Base-by-base conservation (phyloP, 2,888 invertebrate species). In the Drosophila aldrichi region DNA sequence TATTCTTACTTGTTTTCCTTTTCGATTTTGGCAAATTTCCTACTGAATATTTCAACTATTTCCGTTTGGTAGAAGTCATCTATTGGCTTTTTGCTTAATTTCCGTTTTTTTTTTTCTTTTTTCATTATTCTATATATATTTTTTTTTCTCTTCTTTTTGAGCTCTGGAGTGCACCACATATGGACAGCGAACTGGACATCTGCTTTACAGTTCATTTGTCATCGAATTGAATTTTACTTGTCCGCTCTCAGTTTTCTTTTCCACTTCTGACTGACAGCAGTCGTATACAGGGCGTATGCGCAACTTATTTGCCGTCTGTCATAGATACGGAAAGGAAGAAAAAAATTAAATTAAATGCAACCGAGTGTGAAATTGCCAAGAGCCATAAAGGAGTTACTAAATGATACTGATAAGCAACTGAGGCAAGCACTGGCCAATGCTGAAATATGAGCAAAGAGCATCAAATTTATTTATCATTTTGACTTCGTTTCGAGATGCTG, bases 151-250 rank as follows among this genome's bases (percentile, higher is more conserved):
- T 25, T 25, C 25, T 6, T 25, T 16, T 67, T 76, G 52, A 52
- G 12, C 22, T 44, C 22, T 22, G 40, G 40, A 18, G n/a, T 7
- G 55, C 22, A 40, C 34, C 51, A 69, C 34, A 56, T 46, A 41
- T 67, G 25, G 22, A 55, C 63, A 43, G 32, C 8, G 51, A 77
- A 64, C 71, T 85, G 84, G 78, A 80, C 88, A 88, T 79, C 85
- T 77, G 85, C 77, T 84, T 80, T 80, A 78, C 88, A 82, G 81
- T 85, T 88, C 81, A 84, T 79, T 85, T 82, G 81, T 81, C 73
- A 82, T 82, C 69, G 81, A 82, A 88, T 84, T 82, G 79, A 88
- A 88, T 88, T 75, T 72, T 46, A 71, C 67, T 77, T 74, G 51
- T 54, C 62, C 70, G 69, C 65, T 32, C 10, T 10, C 32, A 32